phyloP scores from a whole-genome alignment of 2,888 invertebrate genomes.

The Drosophila barbarae region DNA sequence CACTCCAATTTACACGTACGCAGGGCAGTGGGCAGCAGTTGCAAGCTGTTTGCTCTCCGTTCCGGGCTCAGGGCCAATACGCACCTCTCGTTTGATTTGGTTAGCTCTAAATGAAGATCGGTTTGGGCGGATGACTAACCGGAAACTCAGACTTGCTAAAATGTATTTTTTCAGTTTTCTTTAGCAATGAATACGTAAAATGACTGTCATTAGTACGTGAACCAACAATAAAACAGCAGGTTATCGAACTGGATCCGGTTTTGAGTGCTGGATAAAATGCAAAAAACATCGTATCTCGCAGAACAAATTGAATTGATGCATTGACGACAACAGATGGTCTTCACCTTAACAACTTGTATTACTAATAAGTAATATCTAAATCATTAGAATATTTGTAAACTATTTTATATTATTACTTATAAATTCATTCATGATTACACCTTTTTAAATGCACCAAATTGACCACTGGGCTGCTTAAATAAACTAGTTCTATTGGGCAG shows the following conservation, averaged over 20 bases:
- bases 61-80: slow-evolving; percentile 9
- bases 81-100: slow-evolving; percentile 38
- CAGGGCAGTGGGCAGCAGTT: slow-evolving; percentile 24
- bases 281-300: not conserved
- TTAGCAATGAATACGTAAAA: slow-evolving; percentile 44
- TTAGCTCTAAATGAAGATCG: slow-evolving; percentile 18
- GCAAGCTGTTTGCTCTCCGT: slow-evolving; percentile 12
- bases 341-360: too few species aligned
- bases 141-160: slow-evolving; percentile 19
- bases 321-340: too few species aligned
- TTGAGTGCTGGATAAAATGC: slow-evolving; percentile 11
- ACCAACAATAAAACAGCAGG: slow-evolving; percentile 33
- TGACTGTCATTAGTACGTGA: slow-evolving; percentile 53
- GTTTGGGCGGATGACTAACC: slow-evolving; percentile 35
- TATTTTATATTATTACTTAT: not conserved
- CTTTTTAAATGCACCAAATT: not conserved
- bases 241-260: slow-evolving; percentile 37
- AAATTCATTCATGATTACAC: not conserved
- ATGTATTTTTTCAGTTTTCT: slow-evolving; percentile 44
- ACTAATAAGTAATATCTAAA: too few species aligned
- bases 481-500: slow-evolving; percentile 18
- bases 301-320: too few species aligned
- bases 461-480: not conserved
- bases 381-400: too few species aligned
- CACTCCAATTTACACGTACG: slow-evolving; percentile 51